Evolutionary conservation across 2,888 invertebrate genomes (phyloP), one percentile per base, ranked within the genome.

Genomic region (Ellobium chinense): DNA sequence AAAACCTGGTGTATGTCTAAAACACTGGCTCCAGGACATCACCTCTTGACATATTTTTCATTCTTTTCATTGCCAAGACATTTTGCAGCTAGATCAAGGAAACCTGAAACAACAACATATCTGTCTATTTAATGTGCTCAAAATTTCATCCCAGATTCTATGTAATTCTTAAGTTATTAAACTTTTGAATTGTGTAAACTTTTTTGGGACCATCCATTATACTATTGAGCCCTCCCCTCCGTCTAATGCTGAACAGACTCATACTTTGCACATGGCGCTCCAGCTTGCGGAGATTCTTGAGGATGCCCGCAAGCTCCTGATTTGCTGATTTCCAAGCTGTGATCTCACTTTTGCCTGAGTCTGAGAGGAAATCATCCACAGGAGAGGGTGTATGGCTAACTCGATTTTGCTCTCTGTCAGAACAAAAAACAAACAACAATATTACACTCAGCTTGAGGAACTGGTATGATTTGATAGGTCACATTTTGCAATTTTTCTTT

Each of bases 221-320:
- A 12, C 21, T 21, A 46, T 1, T 21, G 21, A 12, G 12, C 12
- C 21, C 12, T 46, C 54, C 12, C 54, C 18, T 1, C 62, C n/a
- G 12, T 34, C 12, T 5, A 60, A 46, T 31, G 37, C 12, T 21
- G 31, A 36, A 56, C n/a, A 12, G 14, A 58, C 34, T 34, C 84
- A 66, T 89, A 94, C 94, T 93, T 89, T 94, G 93, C 77, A 94
- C 90, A 82, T 94, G 93, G 86, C 94, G 93, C 87, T 94, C 94
- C 37, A 94, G 90, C 86, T 93, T 93, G 83, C 94, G 93, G 62
- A 94, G 91, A 88, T 94, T 94, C 84, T 94, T 94, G 54, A 94
- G 89, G 65, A 94, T 94, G 12, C 93, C 93, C 27, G 94, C 93
- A 80, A 94, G 89, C 86, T 94, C 94, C 84, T 93, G 91, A 87